Percentiles rank a stretch among this genome's conserved stretches.
Evolutionary conservation across 1,140 invertebrate genomes (phyloP).

Genomic region (Orius insidiosus): DNA sequence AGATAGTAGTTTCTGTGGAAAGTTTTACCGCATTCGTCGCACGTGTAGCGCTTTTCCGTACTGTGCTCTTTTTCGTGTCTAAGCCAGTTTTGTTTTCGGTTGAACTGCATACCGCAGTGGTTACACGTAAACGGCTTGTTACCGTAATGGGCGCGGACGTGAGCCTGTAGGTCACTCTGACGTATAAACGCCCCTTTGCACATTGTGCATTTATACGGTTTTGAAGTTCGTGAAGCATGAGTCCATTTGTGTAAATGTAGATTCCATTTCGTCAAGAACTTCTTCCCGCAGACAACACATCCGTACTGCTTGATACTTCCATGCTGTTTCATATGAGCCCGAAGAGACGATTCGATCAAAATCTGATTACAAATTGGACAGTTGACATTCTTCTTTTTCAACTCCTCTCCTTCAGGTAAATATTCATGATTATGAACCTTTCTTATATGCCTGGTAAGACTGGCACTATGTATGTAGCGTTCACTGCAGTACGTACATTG

Average conservation of each 20-base stretch:
- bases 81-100: slow-evolving; percentile 79
- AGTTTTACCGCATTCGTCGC: slow-evolving; percentile 68
- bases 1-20: slow-evolving; percentile 77
- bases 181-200: slow-evolving; percentile 68
- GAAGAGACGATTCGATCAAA: slow-evolving; percentile 57
- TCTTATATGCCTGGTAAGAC: slow-evolving; percentile 65
- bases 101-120: slow-evolving; percentile 84
- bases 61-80: slow-evolving; percentile 81
- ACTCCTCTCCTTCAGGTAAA: slow-evolving; percentile 38
- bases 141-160: slow-evolving; percentile 67
- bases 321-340: slow-evolving; percentile 63
- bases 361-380: slow-evolving; percentile 65
- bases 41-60: slow-evolving; percentile 71
- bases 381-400: slow-evolving; percentile 46
- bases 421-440: slow-evolving; percentile 60
- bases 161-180: slow-evolving; percentile 58
- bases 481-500: slow-evolving; percentile 66
- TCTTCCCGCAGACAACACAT: slow-evolving; percentile 70
- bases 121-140: slow-evolving; percentile 76
- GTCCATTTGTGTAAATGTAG: slow-evolving; percentile 75
- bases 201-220: slow-evolving; percentile 68
- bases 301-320: slow-evolving; percentile 52
- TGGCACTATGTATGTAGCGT: slow-evolving; percentile 63
- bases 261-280: slow-evolving; percentile 78
- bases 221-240: slow-evolving; percentile 61